These are phyloP conservation scores for Phasia obesa DNA, from an alignment of 2,888 invertebrate species.

Conservation along the genomic window DNA sequence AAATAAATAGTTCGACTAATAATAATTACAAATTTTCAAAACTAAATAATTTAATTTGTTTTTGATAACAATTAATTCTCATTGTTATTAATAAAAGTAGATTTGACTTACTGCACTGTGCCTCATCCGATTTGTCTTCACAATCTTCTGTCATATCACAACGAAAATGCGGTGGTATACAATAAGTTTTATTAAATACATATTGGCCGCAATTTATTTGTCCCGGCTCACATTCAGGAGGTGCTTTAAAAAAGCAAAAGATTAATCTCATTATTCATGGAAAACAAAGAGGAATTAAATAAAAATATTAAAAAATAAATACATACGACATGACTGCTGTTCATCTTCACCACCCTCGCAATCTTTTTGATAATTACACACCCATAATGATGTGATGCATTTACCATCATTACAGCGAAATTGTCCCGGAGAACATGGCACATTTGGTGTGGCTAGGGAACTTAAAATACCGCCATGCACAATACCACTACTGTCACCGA, in stretches of 20 bases:
- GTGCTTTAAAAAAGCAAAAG: constrained; percentile 85
- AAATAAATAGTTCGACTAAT: too few relatives aligned
- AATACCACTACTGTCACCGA: constrained; percentile 73
- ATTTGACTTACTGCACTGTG: constrained; percentile 94
- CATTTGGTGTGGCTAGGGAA: constrained; percentile 76
- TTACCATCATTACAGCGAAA: constrained; percentile 93
- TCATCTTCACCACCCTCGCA: constrained; percentile 97
- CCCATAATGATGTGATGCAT: constrained; percentile 92
- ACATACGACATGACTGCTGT: constrained; percentile 95
- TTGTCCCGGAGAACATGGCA: constrained; percentile 88
- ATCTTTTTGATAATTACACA: constrained; percentile 97
- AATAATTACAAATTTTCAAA: too few relatives aligned
- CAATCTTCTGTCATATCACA: constrained; percentile 98
- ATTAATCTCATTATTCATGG: background rate
- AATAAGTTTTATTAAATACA: constrained; percentile 97
- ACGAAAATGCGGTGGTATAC: constrained; percentile 95
- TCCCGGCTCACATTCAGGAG: constrained; percentile 96
- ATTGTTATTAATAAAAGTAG: background rate
- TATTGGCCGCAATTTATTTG: constrained; percentile 96
- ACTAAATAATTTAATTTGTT: too few relatives aligned
- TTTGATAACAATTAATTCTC: too few relatives aligned
- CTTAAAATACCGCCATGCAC: constrained; percentile 68
- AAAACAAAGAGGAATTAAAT: background rate
- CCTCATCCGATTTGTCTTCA: constrained; percentile 97
- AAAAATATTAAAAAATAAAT: constrained; percentile 27